These are phyloP conservation scores for Episyrphus balteatus DNA, from an alignment of 1,140 invertebrate species.

Conservation along the genomic window DNA sequence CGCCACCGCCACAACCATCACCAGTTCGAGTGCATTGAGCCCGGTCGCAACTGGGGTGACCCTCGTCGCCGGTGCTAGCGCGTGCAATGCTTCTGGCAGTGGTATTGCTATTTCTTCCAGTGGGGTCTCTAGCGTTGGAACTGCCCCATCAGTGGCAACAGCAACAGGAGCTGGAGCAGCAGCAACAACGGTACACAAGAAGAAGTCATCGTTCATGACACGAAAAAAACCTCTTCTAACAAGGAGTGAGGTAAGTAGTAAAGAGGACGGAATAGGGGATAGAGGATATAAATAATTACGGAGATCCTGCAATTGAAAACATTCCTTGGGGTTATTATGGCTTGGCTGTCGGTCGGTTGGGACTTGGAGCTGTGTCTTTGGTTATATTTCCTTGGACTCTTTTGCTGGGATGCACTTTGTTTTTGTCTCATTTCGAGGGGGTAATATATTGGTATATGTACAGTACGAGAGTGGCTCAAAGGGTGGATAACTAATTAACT, in stretches of 20 bases:
- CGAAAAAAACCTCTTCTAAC: constrained; percentile 32
- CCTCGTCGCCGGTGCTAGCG: constrained; percentile 3
- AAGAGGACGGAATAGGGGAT: no score
- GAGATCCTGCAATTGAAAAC: no score
- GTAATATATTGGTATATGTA: no score
- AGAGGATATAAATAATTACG: no score
- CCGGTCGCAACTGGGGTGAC: not conserved
- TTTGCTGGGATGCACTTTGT: no score
- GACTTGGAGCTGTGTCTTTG: no score
- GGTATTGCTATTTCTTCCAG: not conserved
- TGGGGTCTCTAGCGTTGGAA: not conserved
- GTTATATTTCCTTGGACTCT: no score
- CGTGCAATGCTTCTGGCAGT: not conserved
- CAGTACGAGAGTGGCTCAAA: no score
- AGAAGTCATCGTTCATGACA: constrained; percentile 27
- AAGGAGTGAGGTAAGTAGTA: constrained; percentile 31
- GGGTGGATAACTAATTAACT: no score
- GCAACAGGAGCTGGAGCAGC: constrained; percentile 4
- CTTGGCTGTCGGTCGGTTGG: no score
- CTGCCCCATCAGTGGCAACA: constrained; percentile 11
- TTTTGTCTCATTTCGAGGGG: no score
- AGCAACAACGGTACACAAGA: constrained; percentile 11
- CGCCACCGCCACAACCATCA: not conserved
- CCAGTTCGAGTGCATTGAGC: not conserved
- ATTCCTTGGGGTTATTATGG: no score